Evolutionary conservation across 92 coral and sea anemone genomes (phyloP).

Genomic region (Montipora capitata): DNA sequence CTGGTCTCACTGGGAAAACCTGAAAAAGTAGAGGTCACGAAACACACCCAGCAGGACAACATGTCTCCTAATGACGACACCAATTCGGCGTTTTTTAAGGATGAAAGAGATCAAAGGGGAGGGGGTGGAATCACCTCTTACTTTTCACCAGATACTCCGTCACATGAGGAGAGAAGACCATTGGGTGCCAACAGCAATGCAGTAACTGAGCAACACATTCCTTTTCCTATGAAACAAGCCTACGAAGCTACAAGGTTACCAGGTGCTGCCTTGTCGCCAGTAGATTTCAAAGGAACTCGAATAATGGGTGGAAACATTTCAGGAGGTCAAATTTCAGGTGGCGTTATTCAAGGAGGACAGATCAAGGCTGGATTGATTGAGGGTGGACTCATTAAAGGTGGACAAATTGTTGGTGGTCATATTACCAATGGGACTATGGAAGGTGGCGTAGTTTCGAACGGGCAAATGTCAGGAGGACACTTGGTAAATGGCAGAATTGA

Average conservation of each 20-base stretch:
- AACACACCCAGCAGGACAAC: conserved; percentile 9
- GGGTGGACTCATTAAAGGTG: conserved; percentile 95
- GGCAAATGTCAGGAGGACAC: conserved; percentile 89
- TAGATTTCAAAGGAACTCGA: conserved; percentile 70
- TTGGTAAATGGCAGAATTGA: conserved; percentile 90
- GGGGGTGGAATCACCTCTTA: conserved; percentile 24
- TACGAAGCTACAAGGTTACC: background rate
- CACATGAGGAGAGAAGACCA: background rate
- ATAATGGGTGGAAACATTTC: conserved; percentile 93
- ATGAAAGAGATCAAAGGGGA: conserved; percentile 16
- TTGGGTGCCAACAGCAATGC: background rate
- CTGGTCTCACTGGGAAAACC: conserved; percentile 48
- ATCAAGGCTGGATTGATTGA: conserved; percentile 88
- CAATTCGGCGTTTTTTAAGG: background rate
- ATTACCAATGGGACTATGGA: conserved; percentile 93
- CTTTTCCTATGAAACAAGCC: background rate
- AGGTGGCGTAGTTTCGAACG: conserved; percentile 90
- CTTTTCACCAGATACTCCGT: background rate
- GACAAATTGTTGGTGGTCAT: conserved; percentile 91
- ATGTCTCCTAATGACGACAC: background rate
- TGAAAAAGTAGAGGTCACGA: conserved; percentile 10
- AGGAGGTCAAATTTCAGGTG: conserved; percentile 97
- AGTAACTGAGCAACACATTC: background rate
- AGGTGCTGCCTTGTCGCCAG: background rate
- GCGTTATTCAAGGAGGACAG: conserved; percentile 90